phyloP scores from a whole-genome alignment of 1,140 invertebrate genomes.

The Cryptotermes secundus region DNA sequence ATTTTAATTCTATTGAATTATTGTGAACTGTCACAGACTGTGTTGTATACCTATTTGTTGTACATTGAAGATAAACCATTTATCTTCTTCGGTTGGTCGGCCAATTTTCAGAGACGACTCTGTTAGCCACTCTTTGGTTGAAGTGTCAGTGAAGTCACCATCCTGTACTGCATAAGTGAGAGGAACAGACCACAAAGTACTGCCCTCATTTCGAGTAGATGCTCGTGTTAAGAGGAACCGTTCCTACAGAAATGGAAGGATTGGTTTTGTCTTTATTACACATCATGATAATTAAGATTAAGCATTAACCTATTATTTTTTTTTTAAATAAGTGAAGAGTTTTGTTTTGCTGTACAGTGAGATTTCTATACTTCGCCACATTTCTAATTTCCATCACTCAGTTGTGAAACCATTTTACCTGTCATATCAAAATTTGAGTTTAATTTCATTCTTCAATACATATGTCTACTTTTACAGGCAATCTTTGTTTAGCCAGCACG shows the following conservation, averaged over 20 bases:
- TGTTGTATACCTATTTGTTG: slow-evolving; percentile 50
- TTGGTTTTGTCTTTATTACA: neutral
- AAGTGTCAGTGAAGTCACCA: slow-evolving; percentile 40
- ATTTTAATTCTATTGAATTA: no score
- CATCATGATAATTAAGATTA: no score
- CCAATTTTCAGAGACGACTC: slow-evolving; percentile 40
- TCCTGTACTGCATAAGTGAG: slow-evolving; percentile 50
- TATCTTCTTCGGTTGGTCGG: slow-evolving; percentile 37
- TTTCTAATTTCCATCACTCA: no score
- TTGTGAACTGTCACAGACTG: neutral
- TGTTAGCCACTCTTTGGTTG: slow-evolving; percentile 45
- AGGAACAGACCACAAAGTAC: slow-evolving; percentile 54
- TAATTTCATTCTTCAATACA: no score
- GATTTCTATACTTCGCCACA: no score
- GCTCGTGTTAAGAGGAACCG: neutral
- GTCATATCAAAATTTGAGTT: no score
- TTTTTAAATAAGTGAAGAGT: no score
- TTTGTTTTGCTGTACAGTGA: no score
- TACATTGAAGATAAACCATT: slow-evolving; percentile 59
- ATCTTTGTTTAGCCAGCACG: no score
- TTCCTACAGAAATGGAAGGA: neutral
- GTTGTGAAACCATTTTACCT: no score
- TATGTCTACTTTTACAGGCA: no score
- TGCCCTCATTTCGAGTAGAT: neutral
- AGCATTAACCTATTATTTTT: no score